Conservation (phyloP, 2,113 vertebrate genomes). For the human (Homo sapiens) region GRCh38 chr20:44754501-44755000, state of each 20-base stretch:
- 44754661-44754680: background rate
- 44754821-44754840: conserved; percentile 70
- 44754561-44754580: conserved; percentile 23
- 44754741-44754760: conserved; percentile 67
- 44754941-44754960: conserved; percentile 56
- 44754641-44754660: background rate
- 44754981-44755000: conserved; percentile 45
- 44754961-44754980: conserved; percentile 15
- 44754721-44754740: background rate
- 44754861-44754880: conserved; percentile 59
- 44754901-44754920: conserved; percentile 76
- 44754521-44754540: conserved; percentile 38
- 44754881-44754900: conserved; percentile 84
- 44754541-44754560: conserved; percentile 38
- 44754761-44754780: conserved; percentile 70
- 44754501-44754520: background rate
- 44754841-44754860: conserved; percentile 24
- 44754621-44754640: background rate
- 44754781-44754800: conserved; percentile 79
- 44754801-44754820: conserved; percentile 84
- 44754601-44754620: background rate
- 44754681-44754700: conserved; percentile 55
- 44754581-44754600: conserved; percentile 44
- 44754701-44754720: conserved; percentile 68
- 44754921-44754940: conserved; percentile 84